Evolutionary conservation across 1,140 invertebrate species (phyloP).

Genomic region (Heliconius hewitsoni): DNA sequence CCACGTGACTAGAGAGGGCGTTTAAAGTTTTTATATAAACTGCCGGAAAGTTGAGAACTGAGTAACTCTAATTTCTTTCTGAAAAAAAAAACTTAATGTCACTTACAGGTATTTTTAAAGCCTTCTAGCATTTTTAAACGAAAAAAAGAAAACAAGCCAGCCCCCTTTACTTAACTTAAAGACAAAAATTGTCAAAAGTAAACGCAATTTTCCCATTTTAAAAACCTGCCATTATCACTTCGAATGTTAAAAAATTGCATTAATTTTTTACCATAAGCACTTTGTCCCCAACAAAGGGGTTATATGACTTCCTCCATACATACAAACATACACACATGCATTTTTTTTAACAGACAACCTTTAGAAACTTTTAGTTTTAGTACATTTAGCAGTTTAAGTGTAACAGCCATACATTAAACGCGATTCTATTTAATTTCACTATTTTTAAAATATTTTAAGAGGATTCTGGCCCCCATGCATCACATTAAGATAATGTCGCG

Average conservation of each 20-base stretch:
- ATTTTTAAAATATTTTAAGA: constrained; percentile 6
- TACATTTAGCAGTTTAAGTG: background rate
- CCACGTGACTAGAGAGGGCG: too few species aligned
- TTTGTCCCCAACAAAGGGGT: background rate
- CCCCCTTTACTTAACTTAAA: background rate
- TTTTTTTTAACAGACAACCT: background rate
- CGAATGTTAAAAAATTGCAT: background rate
- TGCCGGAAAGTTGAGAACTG: too few species aligned
- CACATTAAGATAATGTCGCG: constrained; percentile 9
- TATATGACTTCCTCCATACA: background rate
- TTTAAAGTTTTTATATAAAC: too few species aligned
- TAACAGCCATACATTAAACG: constrained; percentile 6
- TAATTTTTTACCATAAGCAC: background rate
- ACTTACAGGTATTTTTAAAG: too few species aligned
- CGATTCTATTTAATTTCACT: constrained; percentile 9
- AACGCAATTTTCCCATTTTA: background rate
- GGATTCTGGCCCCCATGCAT: background rate
- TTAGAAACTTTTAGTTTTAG: constrained; percentile 7
- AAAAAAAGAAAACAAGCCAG: too few species aligned
- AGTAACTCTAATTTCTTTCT: too few species aligned
- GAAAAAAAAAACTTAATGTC: too few species aligned
- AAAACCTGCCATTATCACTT: background rate
- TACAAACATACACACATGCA: background rate
- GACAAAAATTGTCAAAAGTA: background rate
- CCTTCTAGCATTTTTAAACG: too few species aligned